Base-by-base conservation (phyloP, 2,113 vertebrate species). In the Elaphurus davidianus region DNA sequence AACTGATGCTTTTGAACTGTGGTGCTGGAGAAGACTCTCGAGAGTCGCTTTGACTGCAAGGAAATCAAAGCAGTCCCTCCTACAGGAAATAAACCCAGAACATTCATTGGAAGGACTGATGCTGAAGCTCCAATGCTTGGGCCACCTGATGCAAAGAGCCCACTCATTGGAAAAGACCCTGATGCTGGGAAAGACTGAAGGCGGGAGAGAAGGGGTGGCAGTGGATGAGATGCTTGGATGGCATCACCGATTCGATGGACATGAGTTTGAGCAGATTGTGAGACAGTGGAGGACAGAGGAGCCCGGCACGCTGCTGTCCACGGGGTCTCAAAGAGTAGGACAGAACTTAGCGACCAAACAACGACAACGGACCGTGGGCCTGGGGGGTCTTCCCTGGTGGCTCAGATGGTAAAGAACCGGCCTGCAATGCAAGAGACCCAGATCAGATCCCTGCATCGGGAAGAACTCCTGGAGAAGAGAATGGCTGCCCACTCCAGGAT, bases 301-400 rank as follows among this genome's bases (percentile, higher is more conserved):
- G 67, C 10, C n/a, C 6, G 19, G 19, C n/a, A 11, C 1, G n/a
- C 6, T 21, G 19, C 67, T 40, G 67, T 12, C 67, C 19, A 23
- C 2, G 17, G 64, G 64, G 64, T 28, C 11, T 11, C 27, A 60
- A 5, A 13, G 57, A 28, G 27, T 1, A 5, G 27, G 59, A 60
- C 59, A 28, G 10, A 5, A 13, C 59, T 60, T 5, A 2, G 25
- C 5, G 27, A 60, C 59, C 13, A 27, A 28, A 60, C 11, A 13
- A 28, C 25, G 0, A 60, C 27, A 13, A 13, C 47, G 3, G 47
- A 12, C 27, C 5, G 5, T 36, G 67, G 67, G 3, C 10, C 10
- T 0, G 4, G 19, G 17, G 4, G n/a, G 64, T 0, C 33, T 67
- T 64, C 17, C 33, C 64, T 10, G 64, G 33, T 1, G n/a, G 19